These are phyloP conservation scores for Porites rus DNA, from an alignment of 92 coral and sea anemone genomes.

Conservation along the genomic window DNA sequence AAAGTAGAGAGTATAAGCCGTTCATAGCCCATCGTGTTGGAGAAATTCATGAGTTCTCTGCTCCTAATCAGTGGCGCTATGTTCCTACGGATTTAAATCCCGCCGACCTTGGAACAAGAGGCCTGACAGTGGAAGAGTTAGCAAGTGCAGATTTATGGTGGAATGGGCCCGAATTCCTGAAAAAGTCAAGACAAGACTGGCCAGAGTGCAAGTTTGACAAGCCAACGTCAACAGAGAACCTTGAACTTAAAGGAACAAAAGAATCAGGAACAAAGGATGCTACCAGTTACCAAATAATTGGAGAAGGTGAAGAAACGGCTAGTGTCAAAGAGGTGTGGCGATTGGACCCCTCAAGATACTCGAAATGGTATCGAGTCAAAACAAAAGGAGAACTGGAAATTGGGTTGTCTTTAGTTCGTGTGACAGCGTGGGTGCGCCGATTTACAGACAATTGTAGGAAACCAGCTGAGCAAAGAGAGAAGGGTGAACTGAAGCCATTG, in stretches of 20 bases:
- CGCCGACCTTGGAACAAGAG: conserved; percentile 68
- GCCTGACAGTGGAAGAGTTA: conserved; percentile 46
- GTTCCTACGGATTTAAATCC: conserved; percentile 70
- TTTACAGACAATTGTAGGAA: no score
- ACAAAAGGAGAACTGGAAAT: conserved; percentile 48
- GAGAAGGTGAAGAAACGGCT: conserved; percentile 31
- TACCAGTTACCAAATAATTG: conserved; percentile 1
- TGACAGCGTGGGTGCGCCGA: conserved; percentile 61
- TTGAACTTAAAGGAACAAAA: conserved; percentile 15
- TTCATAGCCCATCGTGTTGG: conserved; percentile 61
- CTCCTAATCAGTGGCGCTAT: conserved; percentile 71
- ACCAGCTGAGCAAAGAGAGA: neutral
- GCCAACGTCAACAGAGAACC: conserved; percentile 25
- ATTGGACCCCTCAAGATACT: conserved; percentile 58
- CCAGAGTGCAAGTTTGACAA: conserved; percentile 40
- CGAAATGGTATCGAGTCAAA: conserved; percentile 72
- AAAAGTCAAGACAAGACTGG: conserved; percentile 39
- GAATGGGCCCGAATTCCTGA: conserved; percentile 61
- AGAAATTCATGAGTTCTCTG: conserved; percentile 58
- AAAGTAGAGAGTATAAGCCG: conserved; percentile 39
- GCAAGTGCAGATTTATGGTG: conserved; percentile 59
- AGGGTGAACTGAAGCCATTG: neutral
- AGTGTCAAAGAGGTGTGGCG: conserved; percentile 33
- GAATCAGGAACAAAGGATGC: conserved; percentile 12
- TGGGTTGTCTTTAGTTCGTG: conserved; percentile 28